phyloP scores from a whole-genome alignment of 2,113 vertebrate genomes.

The Dicerorhinus sumatrensis region DNA sequence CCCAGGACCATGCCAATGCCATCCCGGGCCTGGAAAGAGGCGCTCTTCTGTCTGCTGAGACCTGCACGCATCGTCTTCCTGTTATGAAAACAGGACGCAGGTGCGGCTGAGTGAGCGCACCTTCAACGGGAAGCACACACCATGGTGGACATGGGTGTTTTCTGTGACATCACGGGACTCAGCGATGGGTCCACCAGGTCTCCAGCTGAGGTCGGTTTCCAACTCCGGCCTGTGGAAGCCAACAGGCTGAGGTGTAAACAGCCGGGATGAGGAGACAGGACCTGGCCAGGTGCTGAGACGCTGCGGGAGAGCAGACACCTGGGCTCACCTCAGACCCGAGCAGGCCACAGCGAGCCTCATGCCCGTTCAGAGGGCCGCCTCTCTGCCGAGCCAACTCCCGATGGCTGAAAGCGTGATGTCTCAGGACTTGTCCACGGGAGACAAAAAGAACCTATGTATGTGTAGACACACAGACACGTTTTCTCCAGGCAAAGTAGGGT shows the following conservation, averaged over 20 bases:
- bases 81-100: conserved; percentile 70
- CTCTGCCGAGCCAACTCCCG: neutral
- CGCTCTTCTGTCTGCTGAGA: neutral
- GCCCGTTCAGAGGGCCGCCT: neutral
- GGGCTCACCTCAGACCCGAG: neutral
- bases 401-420: neutral
- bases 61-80: neutral
- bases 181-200: neutral
- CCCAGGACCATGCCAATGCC: neutral
- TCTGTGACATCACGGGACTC: neutral
- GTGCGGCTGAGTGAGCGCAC: neutral
- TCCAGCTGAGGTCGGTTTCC: neutral
- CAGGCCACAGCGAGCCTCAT: too few species aligned
- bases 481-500: neutral
- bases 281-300: too few species aligned
- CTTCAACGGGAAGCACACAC: neutral
- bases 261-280: too few species aligned
- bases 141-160: neutral
- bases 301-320: neutral
- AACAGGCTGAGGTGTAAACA: neutral
- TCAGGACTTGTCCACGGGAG: neutral
- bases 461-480: too few species aligned
- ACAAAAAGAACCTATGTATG: too few species aligned
- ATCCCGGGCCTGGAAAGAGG: neutral
- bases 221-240: neutral